Base-by-base conservation (phyloP, 2,797 vertebrate genomes). In the Stomatorhinus walkeri region DNA sequence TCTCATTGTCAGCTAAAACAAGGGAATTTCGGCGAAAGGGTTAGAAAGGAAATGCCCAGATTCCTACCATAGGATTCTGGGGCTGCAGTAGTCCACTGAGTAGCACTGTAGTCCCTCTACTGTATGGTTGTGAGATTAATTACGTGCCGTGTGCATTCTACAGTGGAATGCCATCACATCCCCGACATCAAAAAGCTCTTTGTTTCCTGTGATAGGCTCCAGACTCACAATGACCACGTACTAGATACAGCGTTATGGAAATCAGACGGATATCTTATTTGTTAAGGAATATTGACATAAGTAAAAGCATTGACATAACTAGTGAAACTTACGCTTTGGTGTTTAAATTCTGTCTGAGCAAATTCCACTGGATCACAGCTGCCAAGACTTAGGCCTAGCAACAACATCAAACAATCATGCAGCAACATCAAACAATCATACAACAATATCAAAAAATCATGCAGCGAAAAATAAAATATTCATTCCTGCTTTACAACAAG, bases 331-430 rank as follows among this genome's bases (percentile, higher is more conserved):
- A 46, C 19, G 19, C 40, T 81, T 81, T 46, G 40, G 36, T 81
- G 76, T 46, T 81, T 81, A 81, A 72, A 46, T 81, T 43, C 36
- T 1, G 1, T 79, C 76, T 81, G 40, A 46, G 36, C 76, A 81
- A 81, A 22, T 81, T 81, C 76, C 46, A n/a, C 46, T 81, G 76
- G 76, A 81, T 32, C 76, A 81, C 19, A 81, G 40, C 36, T n/a
- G 76, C 40, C 76, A 81, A 46, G 76, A 81, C 76, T 43, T 72
- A 19, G 2, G 68, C 28, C 16, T 76, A 6, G 32, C 40, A 81
- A 46, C 76, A 81, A 81, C 76, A 81, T 43, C 40, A 81, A 46
- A 81, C 36, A 81, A 81, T 81, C 76, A 46, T 81, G 76, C 76
- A 46, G 16, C 3, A 32, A 32, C 28, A 32, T 43, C 40, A 81